Evolutionary conservation across 2,113 vertebrate genomes (phyloP).

Genomic region (Thalassoma bifasciatum): DNA sequence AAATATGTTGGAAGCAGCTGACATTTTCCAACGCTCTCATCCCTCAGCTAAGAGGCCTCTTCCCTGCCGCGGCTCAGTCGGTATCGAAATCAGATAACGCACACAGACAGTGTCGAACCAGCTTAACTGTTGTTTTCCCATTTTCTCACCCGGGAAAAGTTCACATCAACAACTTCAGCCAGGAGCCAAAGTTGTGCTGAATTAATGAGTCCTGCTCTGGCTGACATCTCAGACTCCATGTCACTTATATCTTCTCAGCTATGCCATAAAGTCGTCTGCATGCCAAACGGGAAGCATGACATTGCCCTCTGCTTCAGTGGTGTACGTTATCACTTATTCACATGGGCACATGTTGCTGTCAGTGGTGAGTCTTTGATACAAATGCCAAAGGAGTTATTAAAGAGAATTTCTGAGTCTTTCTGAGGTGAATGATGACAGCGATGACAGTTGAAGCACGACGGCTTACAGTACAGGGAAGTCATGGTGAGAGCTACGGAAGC

Average conservation of each 20-base stretch:
- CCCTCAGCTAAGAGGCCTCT: slow-evolving; percentile 58
- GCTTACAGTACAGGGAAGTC: slow-evolving; percentile 13
- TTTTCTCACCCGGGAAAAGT: slow-evolving; percentile 38
- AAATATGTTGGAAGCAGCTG: slow-evolving; percentile 63
- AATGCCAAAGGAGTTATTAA: slow-evolving; percentile 35
- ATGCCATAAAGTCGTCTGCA: slow-evolving; percentile 11
- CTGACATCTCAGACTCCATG: slow-evolving; percentile 17
- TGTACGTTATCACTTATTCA: slow-evolving; percentile 40
- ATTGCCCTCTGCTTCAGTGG: slow-evolving; percentile 27
- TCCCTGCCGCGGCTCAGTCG: slow-evolving; percentile 45
- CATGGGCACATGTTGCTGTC: slow-evolving; percentile 30
- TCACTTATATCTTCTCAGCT: slow-evolving; percentile 20
- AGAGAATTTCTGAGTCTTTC: slow-evolving; percentile 29
- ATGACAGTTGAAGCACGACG: slow-evolving; percentile 22
- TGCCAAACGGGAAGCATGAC: slow-evolving; percentile 14
- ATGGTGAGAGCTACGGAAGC: background rate
- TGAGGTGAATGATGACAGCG: slow-evolving; percentile 22
- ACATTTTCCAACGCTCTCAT: slow-evolving; percentile 65
- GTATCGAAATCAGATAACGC: slow-evolving; percentile 64
- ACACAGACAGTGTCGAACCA: slow-evolving; percentile 45
- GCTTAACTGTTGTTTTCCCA: slow-evolving; percentile 57
- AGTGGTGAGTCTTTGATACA: slow-evolving; percentile 21
- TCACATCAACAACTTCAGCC: slow-evolving; percentile 33
- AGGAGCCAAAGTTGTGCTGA: slow-evolving; percentile 39
- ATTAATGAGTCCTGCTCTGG: slow-evolving; percentile 23